Evolutionary conservation across 1,140 invertebrate species (phyloP), one percentile per base, ranked within the genome.

Genomic region (Bombus superbus): DNA sequence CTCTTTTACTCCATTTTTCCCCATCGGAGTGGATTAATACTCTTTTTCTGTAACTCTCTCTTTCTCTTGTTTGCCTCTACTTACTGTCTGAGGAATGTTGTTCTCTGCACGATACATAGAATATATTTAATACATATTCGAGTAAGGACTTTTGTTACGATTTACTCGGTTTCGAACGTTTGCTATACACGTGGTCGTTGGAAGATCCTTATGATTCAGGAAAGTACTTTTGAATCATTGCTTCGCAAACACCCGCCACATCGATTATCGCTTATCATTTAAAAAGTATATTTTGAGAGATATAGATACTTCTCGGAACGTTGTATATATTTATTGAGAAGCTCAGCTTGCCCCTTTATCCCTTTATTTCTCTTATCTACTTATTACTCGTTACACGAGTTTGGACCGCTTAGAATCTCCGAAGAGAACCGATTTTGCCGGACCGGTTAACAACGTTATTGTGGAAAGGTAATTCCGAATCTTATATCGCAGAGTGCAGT

Each of bases 81-180:
- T 76, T 91, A 82, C 78, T 92, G 89, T 92, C 88, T 94, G 92
- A 93, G 91, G 93, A 93, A 94, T 94, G 93, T 88, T 83, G 87
- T 93, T 92, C 87, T 92, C 66, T 94, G 93, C 93, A 94, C 91
- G 93, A 91, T 38, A 82, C 81, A 77, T 86, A 90, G 88, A 82
- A 40, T 73, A 76, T n/a, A 38, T n/a, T 66, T 32, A 66, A 35
- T 78, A 44, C 18, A 44, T 44, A 57, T 44, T 69, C 75, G 82
- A 73, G 40, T 35, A 82, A 78, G 47, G 53, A 53, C 6, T 28
- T 25, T 18, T 22, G 35, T 76, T 53, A 47, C 68, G 53, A 38
- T 40, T 71, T 40, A 66, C 22, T 84, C 76, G 68, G 35, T 80
- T 68, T 59, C 25, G 66, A 84, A 77, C 38, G 75, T 79, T 72